phyloP scores from a whole-genome alignment of 2,888 invertebrate species.

The Caenorhabditis panamensis region DNA sequence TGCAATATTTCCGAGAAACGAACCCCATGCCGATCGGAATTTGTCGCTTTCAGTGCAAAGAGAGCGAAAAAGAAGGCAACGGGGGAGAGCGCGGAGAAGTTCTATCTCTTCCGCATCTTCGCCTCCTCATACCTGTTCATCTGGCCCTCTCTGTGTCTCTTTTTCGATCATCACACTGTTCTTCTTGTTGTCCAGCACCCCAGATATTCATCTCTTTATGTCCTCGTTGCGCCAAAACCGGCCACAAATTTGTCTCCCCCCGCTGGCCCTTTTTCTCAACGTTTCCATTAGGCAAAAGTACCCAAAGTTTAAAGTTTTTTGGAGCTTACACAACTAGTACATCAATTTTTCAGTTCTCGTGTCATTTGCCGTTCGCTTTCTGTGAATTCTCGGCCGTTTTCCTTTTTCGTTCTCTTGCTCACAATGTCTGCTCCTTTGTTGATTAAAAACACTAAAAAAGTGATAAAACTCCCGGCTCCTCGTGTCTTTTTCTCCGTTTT shows the following conservation, averaged over 20 bases:
- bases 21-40: not conserved
- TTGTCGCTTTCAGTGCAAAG: not conserved
- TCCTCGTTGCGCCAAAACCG: constrained; percentile 31
- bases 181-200: not conserved
- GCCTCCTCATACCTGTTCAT: not conserved
- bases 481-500: not conserved
- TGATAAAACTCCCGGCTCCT: not conserved
- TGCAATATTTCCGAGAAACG: not conserved
- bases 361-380: too few relatives aligned
- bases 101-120: constrained; percentile 2
- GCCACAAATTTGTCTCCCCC: constrained; percentile 21
- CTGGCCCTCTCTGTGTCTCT: not conserved
- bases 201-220: constrained; percentile 41
- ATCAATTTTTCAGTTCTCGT: too few relatives aligned
- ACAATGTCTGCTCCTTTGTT: too few relatives aligned
- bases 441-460: not conserved
- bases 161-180: not conserved
- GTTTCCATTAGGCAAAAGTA: constrained; percentile 3
- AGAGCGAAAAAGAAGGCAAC: not conserved
- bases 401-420: too few relatives aligned
- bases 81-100: not conserved
- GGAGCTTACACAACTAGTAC: too few relatives aligned
- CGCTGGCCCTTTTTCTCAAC: constrained; percentile 7
- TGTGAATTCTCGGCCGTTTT: too few relatives aligned
- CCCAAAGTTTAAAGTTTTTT: not conserved